Evolutionary conservation across 1,140 invertebrate species (phyloP).

Genomic region (Ostrea denselamellosa): DNA sequence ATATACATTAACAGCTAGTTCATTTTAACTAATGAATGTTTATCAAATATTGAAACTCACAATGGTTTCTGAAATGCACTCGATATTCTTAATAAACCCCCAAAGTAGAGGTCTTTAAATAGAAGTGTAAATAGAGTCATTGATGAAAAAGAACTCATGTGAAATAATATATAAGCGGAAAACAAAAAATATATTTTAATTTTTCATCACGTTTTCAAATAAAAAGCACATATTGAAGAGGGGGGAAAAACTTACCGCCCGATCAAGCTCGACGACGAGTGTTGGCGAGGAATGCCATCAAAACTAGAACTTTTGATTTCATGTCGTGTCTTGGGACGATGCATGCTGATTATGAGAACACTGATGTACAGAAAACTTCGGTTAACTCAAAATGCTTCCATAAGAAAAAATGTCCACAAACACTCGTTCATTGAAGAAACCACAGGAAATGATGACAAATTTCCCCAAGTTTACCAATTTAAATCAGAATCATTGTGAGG

Average conservation of each 20-base stretch:
- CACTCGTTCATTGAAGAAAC: neutral
- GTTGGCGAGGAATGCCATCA: constrained; percentile 11
- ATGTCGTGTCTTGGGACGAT: constrained; percentile 17
- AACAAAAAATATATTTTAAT: no score
- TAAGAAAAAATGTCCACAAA: neutral
- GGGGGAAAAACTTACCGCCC: neutral
- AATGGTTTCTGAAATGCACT: no score
- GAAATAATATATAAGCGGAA: no score
- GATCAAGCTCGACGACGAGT: neutral
- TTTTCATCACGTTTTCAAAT: no score
- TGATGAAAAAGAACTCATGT: no score
- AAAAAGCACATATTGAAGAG: no score
- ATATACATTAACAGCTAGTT: no score
- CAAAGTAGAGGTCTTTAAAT: no score
- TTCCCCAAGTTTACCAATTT: neutral
- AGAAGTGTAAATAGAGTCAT: no score
- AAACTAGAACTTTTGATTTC: constrained; percentile 29
- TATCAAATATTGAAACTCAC: no score
- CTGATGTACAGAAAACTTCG: neutral
- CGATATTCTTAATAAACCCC: no score
- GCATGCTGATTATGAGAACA: neutral
- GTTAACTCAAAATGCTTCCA: neutral
- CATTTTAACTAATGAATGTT: no score
- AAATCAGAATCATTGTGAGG: neutral
- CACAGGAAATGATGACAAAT: neutral